A percentile compares a stretch with the other conserved stretches of the same genome.
Evolutionary conservation across 1,140 invertebrate species (phyloP).

Genomic region (Drosophila erecta): DNA sequence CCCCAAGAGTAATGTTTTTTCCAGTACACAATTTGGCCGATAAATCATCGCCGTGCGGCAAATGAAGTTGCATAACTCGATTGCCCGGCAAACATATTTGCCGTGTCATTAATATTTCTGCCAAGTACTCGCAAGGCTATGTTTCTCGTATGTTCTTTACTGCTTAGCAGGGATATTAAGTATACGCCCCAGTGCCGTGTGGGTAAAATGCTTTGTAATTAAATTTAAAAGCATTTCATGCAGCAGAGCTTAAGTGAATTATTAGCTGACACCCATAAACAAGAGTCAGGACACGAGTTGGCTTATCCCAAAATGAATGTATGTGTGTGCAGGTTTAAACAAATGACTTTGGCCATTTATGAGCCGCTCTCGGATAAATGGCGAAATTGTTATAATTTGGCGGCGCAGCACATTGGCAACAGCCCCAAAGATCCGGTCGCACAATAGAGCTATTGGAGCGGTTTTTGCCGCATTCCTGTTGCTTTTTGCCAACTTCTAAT

Average conservation of each 20-base stretch:
- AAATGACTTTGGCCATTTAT: slow-evolving; percentile 73
- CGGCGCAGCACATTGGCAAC: slow-evolving; percentile 31
- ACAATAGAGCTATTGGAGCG: slow-evolving; percentile 31
- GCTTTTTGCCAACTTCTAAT: slow-evolving; percentile 41
- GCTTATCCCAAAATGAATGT: slow-evolving; percentile 19
- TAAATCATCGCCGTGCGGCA: slow-evolving; percentile 45
- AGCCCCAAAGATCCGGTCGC: slow-evolving; percentile 11
- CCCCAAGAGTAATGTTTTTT: background rate
- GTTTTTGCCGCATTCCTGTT: slow-evolving; percentile 54
- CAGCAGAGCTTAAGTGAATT: slow-evolving; percentile 56
- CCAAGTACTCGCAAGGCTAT: slow-evolving; percentile 25
- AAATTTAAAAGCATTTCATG: slow-evolving; percentile 68
- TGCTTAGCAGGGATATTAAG: slow-evolving; percentile 33
- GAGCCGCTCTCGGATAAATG: slow-evolving; percentile 75
- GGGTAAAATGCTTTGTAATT: slow-evolving; percentile 58
- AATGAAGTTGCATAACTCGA: slow-evolving; percentile 59
- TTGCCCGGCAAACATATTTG: slow-evolving; percentile 57
- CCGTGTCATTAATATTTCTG: slow-evolving; percentile 64
- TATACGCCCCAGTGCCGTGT: slow-evolving; percentile 22
- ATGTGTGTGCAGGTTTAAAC: slow-evolving; percentile 18
- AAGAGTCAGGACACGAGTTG: slow-evolving; percentile 43
- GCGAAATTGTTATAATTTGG: slow-evolving; percentile 77
- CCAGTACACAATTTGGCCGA: slow-evolving; percentile 7
- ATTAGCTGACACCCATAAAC: slow-evolving; percentile 53
- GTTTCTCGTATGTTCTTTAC: slow-evolving; percentile 3